These are phyloP conservation scores for Rotaria socialis DNA, from an alignment of 2,888 invertebrate genomes.

Conservation along the genomic window DNA sequence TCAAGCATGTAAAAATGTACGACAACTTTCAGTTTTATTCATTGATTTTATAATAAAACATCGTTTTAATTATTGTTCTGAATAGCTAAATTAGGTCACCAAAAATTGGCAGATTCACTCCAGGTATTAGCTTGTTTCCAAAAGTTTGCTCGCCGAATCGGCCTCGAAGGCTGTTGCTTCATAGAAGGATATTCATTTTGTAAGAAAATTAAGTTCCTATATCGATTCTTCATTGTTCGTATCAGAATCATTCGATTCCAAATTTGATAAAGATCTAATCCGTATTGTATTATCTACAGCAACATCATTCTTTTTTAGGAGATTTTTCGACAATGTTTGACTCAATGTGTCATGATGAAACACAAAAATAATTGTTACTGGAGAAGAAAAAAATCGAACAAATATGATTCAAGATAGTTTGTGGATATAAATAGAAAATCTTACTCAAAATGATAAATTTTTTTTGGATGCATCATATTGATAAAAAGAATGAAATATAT, in stretches of 20 bases:
- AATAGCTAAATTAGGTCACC: not conserved
- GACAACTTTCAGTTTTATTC: not conserved
- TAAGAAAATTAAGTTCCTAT: not conserved
- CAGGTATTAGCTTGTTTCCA: constrained; percentile 5
- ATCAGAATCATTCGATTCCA: not conserved
- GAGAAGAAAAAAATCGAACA: not conserved
- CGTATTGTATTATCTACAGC: not conserved
- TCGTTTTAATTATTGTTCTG: not conserved
- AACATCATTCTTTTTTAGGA: not conserved
- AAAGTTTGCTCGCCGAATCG: not conserved
- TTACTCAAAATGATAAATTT: not conserved
- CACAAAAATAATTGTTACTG: not conserved
- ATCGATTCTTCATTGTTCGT: not conserved
- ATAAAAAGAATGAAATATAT: not conserved
- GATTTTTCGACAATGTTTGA: not conserved
- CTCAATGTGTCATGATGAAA: not conserved
- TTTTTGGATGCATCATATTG: not conserved
- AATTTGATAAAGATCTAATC: not conserved
- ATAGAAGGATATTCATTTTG: not conserved
- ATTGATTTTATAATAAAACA: not conserved
- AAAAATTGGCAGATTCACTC: not conserved
- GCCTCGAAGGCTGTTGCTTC: not conserved
- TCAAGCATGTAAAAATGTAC: not conserved
- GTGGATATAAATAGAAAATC: not conserved
- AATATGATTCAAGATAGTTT: too few relatives aligned